Evolutionary conservation across 2,113 vertebrate genomes (phyloP), one percentile per base, ranked within the genome.

Genomic region (Nerophis lumbriciformis): DNA sequence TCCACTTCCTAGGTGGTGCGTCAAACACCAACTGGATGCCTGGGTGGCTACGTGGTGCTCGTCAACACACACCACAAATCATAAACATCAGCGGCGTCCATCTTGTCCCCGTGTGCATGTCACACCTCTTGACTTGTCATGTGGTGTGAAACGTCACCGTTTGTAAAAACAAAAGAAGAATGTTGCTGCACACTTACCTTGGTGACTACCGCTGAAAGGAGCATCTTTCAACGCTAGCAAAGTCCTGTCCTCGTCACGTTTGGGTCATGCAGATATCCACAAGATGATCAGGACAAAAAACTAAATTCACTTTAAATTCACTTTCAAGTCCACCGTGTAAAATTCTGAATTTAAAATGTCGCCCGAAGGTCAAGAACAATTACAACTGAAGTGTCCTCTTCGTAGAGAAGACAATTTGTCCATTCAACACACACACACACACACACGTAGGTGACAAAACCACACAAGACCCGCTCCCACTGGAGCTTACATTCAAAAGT

Each of bases 371-470:
- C 50, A 51, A 49, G 39, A 44, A 53, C 56, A 64, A 52, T 76
- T 78, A 83, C 78, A 75, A 78, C 73, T 45, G 42, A 45, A 45
- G 2, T 45, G 42, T 44, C 9, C 2, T 3, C 11, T 10, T 10
- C 9, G 11, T 15, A 48, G 63, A 6, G 36, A 2, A 63, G 51
- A 55, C 65, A 48, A 53, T 49, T 51, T 55, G 63, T 36, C 39
- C 44, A 64, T 60, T 62, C 64, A 78, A 69, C 58, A 71, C 74
- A 73, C 74, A 73, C 72, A 45, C 42, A 45, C 10, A 12, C 42
- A 45, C 39, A 42, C 39, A 45, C 10, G 53, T 48, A 52, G 71
- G 77, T 76, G 76, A 74, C 52, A 63, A 38, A 14, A 50, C 68
- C 0, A 35, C 63, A 16, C 15, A 8, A 50, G 48, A 57, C 57